Base-by-base conservation (phyloP, 35 echinoderm and acorn worm species). In the Ptychodera flava region DNA sequence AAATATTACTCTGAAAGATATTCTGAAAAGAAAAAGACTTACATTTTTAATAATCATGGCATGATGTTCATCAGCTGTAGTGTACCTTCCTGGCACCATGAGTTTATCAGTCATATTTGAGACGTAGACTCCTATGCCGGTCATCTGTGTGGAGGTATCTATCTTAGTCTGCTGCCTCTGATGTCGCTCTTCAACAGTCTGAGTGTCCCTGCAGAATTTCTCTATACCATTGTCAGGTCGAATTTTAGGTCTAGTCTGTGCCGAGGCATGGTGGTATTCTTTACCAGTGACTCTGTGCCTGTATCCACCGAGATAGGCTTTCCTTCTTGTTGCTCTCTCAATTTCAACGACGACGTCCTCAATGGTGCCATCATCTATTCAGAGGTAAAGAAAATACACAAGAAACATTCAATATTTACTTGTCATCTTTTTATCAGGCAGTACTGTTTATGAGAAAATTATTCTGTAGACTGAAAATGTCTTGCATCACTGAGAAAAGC, bases 101-200 rank as follows among this genome's bases (percentile, higher is more conserved):
- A 99, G 84, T 79, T 94, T 94, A 84, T 99, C 96, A 12, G 96
- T 89, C 90, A 99, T 94, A 34, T 99, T 99, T 33, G 96, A 78
- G 1, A 99, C 90, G 32, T 99, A 99, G 35, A 92, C 94, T 29
- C 96, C 92, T 33, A 94, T 99, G 35, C 80, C 93, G 0, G 96
- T 99, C 96, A 99, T 99, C 83, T 99, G 96, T 0, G 96, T 99
- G 6, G 93, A 92, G 0, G 96, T 99, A 33, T 94, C 84, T 14
- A 93, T 87, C 16, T 30, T 91, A 15, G 88, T 91, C 86, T 99
- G 96, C 31, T 94, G 92, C 22, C 83, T 27, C 34, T 87, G 82
- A 88, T 99, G 91, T 83, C 90, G 94, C 77, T 91, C 83, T 0
- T 85, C 85, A 31, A 99, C 93, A 16, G 96, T 99, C 83, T 99